Conservation (phyloP, 2,888 invertebrate genomes). For the Amblyjoppa proteus region DNA sequence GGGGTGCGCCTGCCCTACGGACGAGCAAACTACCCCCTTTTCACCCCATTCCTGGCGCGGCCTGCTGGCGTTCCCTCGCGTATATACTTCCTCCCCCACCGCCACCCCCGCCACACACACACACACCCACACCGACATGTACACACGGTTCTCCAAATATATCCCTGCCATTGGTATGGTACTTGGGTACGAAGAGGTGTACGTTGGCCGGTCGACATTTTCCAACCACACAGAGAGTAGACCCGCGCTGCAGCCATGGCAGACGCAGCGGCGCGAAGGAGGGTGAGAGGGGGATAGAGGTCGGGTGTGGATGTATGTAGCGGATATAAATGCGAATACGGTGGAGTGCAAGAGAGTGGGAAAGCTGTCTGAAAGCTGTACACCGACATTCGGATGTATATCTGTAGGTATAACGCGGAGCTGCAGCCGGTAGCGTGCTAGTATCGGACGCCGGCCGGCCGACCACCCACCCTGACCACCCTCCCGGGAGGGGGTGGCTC, state of each 20-base stretch:
- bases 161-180: conserved; percentile 31
- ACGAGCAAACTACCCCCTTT: conserved; percentile 53
- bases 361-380: conserved; percentile 55
- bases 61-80: conserved; percentile 29
- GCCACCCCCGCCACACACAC: background rate
- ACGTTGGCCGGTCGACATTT: conserved; percentile 55
- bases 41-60: conserved; percentile 49
- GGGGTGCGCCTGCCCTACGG: conserved; percentile 27
- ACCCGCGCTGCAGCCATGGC: conserved; percentile 19
- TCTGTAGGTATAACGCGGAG: conserved; percentile 7
- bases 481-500: conserved; percentile 30
- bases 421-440: conserved; percentile 34
- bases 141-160: conserved; percentile 46
- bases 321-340: conserved; percentile 29
- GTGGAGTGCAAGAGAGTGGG: conserved; percentile 32
- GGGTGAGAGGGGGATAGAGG: conserved; percentile 6
- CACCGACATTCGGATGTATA: conserved; percentile 13
- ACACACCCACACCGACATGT: background rate
- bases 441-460: conserved; percentile 33
- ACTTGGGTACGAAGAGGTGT: conserved; percentile 23
- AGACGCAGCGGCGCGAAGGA: conserved; percentile 30
- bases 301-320: conserved; percentile 17
- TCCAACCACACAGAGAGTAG: conserved; percentile 42
- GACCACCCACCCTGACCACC: conserved; percentile 11
- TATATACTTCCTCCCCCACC: conserved; percentile 2